Percentiles rank a stretch among this genome's conserved stretches.
Conservation (phyloP, 2,888 invertebrate species). For the Barypeithes pellucidus region DNA sequence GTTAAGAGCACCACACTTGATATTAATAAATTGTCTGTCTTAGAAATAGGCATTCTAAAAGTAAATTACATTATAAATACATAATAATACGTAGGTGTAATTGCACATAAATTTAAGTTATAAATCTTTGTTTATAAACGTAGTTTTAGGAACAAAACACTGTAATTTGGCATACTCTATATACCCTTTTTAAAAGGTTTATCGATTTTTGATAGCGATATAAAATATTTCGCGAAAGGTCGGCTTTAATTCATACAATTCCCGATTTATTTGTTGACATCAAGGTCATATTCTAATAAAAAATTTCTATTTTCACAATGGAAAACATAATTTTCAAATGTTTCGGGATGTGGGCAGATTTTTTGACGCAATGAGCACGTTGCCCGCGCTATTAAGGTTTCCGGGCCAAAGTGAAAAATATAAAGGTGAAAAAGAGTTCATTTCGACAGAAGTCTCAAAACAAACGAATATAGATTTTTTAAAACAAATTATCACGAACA, state of each 20-base stretch:
- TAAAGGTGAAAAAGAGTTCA: neutral
- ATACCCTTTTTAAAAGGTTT: too few relatives aligned
- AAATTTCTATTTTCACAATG: conserved; percentile 30
- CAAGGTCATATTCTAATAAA: conserved; percentile 22
- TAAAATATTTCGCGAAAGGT: neutral
- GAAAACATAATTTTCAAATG: conserved; percentile 22
- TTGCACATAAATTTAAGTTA: neutral
- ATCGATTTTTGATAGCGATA: too few relatives aligned
- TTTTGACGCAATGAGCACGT: conserved; percentile 1
- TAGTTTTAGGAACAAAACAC: too few relatives aligned
- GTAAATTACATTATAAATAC: neutral
- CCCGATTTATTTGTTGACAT: neutral
- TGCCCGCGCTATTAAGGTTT: neutral
- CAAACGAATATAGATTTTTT: neutral
- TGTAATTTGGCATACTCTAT: too few relatives aligned
- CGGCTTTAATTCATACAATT: neutral
- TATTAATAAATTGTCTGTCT: too few relatives aligned
- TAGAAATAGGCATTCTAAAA: too few relatives aligned
- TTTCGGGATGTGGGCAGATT: conserved; percentile 14
- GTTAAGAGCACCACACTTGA: too few relatives aligned
- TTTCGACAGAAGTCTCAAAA: neutral
- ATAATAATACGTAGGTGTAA: too few relatives aligned
- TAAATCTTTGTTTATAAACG: neutral
- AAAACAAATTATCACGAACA: too few relatives aligned
- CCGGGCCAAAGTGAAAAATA: conserved; percentile 10